Percentiles rank a stretch among this genome's conserved stretches.
Conservation (phyloP, 2,113 vertebrate species). For the Amphiprion percula region DNA sequence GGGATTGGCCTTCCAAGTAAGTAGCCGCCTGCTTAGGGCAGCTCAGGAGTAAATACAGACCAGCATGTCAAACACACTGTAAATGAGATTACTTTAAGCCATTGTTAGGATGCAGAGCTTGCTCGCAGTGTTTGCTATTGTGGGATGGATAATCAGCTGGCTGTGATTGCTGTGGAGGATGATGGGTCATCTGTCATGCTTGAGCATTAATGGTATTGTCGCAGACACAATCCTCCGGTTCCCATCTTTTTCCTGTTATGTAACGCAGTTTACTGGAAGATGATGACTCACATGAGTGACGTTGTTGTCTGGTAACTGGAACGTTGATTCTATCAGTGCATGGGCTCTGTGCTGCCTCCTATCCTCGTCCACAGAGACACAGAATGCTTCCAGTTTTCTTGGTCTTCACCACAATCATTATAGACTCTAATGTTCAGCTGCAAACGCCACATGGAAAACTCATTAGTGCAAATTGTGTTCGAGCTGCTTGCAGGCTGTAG, state of each 20-base stretch:
- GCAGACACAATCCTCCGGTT: conserved; percentile 38
- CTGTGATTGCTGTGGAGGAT: conserved; percentile 33
- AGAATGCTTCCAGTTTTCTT: conserved; percentile 45
- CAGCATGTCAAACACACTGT: conserved; percentile 40
- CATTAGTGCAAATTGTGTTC: conserved; percentile 61
- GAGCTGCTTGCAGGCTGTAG: conserved; percentile 43
- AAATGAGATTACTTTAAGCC: conserved; percentile 12
- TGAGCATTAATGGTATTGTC: conserved; percentile 48
- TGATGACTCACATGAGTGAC: conserved; percentile 74
- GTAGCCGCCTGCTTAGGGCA: conserved; percentile 1
- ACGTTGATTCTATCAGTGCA: conserved; percentile 43
- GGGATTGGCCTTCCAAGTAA: conserved; percentile 2
- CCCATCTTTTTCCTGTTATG: conserved; percentile 64
- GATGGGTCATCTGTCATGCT: conserved; percentile 47
- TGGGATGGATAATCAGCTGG: conserved; percentile 37
- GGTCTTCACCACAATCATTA: conserved; percentile 60
- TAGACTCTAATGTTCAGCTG: conserved; percentile 59
- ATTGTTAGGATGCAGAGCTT: conserved; percentile 18
- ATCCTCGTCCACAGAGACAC: conserved; percentile 27
- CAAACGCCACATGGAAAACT: conserved; percentile 76
- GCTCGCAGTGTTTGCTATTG: conserved; percentile 26
- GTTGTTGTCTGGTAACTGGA: conserved; percentile 62
- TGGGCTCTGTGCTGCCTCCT: conserved; percentile 20
- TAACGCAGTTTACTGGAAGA: conserved; percentile 66
- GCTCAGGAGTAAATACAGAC: conserved; percentile 19